phyloP scores from a whole-genome alignment of 1,140 invertebrate genomes.

The Tachypleus tridentatus region DNA sequence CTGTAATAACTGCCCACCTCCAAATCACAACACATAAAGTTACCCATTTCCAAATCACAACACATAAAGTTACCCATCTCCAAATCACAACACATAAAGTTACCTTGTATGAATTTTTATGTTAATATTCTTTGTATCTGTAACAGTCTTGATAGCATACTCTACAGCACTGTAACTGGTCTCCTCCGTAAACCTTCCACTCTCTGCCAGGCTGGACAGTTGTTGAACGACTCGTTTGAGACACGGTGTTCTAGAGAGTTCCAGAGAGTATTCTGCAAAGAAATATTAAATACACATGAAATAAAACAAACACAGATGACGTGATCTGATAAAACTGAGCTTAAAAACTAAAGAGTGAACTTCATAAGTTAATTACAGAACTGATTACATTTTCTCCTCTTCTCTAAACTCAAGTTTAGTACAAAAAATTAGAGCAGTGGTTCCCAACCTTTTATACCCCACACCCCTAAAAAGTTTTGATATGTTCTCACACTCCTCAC shows the following conservation, averaged over 20 bases:
- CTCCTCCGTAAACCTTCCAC: conserved; percentile 39
- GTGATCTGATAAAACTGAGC: neutral
- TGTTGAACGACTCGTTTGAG: conserved; percentile 51
- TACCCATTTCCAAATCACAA: conserved; percentile 42
- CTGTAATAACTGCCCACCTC: too few relatives aligned
- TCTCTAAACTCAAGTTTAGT: too few relatives aligned
- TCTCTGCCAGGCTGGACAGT: conserved; percentile 31
- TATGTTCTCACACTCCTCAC: too few relatives aligned
- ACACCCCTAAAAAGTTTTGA: too few relatives aligned
- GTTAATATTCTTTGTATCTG: conserved; percentile 65
- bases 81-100: conserved; percentile 13
- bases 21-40: conserved; percentile 13
- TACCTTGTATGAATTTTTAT: conserved; percentile 65
- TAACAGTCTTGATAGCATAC: conserved; percentile 50
- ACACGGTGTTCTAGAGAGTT: conserved; percentile 50
- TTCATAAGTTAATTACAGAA: neutral
- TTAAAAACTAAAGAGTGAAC: conserved; percentile 4
- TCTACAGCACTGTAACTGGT: conserved; percentile 38
- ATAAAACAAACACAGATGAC: conserved; percentile 10
- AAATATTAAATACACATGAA: neutral
- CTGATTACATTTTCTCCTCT: too few relatives aligned
- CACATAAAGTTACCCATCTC: too few relatives aligned
- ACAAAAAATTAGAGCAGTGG: too few relatives aligned
- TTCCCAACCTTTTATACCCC: too few relatives aligned
- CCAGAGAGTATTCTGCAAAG: conserved; percentile 39